These are phyloP conservation scores for Microplitis manilae DNA, from an alignment of 2,888 invertebrate species.

Conservation along the genomic window DNA sequence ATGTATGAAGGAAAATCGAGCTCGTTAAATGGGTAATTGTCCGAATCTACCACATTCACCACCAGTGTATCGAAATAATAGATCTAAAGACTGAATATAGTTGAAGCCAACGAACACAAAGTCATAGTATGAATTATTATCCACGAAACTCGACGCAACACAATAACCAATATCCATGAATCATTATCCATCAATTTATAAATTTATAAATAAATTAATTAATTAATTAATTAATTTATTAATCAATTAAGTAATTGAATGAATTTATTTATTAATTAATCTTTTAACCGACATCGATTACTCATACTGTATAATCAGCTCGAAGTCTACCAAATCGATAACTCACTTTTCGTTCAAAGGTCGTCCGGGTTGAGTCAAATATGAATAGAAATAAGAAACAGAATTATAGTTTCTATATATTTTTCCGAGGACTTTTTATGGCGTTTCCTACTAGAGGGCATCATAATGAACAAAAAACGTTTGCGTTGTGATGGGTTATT, in stretches of 20 bases:
- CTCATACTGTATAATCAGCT: too few species aligned
- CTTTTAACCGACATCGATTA: background rate
- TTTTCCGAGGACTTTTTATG: too few species aligned
- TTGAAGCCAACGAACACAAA: conserved; percentile 34
- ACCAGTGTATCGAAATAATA: conserved; percentile 47
- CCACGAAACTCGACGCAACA: conserved; percentile 52
- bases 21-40: conserved; percentile 45
- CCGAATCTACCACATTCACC: conserved; percentile 46
- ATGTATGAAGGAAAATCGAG: conserved; percentile 55
- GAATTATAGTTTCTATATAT: too few species aligned
- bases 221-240: background rate
- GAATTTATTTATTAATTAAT: background rate
- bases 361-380: too few species aligned
- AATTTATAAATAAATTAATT: background rate
- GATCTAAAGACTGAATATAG: conserved; percentile 38
- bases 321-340: too few species aligned
- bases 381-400: too few species aligned
- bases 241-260: background rate
- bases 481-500: too few species aligned
- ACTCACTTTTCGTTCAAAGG: too few species aligned
- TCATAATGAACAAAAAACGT: too few species aligned
- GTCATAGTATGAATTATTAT: conserved; percentile 47
- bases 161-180: background rate
- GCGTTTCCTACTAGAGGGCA: too few species aligned
- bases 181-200: background rate